A percentile compares a stretch with the other conserved stretches of the same genome.
These are phyloP conservation scores for Lasioglossum zephyrum DNA, from an alignment of 2,888 invertebrate species.

Conservation along the genomic window DNA sequence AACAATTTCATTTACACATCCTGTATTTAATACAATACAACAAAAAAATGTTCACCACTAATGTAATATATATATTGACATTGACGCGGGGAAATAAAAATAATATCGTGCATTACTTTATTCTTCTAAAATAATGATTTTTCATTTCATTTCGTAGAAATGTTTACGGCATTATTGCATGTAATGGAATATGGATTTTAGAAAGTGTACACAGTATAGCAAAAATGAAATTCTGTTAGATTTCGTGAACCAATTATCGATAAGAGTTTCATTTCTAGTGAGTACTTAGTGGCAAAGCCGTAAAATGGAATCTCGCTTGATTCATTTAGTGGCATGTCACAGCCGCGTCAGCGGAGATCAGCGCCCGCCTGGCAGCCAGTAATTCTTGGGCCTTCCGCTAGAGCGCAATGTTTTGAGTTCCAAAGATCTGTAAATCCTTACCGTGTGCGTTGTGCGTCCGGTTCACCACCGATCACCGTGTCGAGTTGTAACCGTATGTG, in stretches of 20 bases:
- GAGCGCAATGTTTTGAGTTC: constrained; percentile 65
- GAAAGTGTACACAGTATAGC: not conserved
- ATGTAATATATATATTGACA: not conserved
- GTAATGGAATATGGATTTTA: not conserved
- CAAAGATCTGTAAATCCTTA: constrained; percentile 29
- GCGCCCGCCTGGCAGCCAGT: constrained; percentile 76
- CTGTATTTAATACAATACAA: not conserved
- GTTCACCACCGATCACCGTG: constrained; percentile 63
- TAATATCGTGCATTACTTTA: not conserved
- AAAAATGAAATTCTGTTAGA: not conserved
- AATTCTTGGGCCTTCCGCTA: constrained; percentile 63
- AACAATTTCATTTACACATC: constrained; percentile 3
- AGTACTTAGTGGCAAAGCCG: not conserved
- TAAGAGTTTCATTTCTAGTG: not conserved
- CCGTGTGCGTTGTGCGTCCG: constrained; percentile 63
- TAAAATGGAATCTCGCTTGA: constrained; percentile 53
- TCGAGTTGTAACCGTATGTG: constrained; percentile 57
- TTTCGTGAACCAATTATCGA: not conserved
- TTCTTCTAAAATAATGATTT: not conserved
- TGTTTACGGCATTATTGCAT: not conserved
- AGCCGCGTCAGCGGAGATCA: constrained; percentile 80
- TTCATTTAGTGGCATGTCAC: constrained; percentile 72
- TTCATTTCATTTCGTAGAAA: not conserved
- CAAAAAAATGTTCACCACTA: not conserved
- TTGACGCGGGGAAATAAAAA: not conserved